A percentile compares a stretch with the other conserved stretches of the same genome.
Conservation (phyloP, 2,888 invertebrate genomes). For the Orchesellides sinensis region DNA sequence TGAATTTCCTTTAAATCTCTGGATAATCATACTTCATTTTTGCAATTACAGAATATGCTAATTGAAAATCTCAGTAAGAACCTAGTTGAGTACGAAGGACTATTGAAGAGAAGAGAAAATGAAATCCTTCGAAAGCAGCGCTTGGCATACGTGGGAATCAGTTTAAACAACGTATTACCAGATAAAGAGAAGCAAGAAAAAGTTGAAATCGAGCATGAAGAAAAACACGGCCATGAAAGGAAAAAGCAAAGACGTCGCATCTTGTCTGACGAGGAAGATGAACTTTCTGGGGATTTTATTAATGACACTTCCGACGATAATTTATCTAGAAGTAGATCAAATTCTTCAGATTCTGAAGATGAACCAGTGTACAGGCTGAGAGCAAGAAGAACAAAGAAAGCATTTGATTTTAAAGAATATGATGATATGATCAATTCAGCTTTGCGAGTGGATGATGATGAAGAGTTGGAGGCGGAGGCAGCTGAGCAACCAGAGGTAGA, state of each 20-base stretch:
- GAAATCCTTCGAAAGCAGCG: conserved; percentile 84
- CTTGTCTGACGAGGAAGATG: conserved; percentile 75
- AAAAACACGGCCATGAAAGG: conserved; percentile 78
- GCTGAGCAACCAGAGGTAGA: conserved; percentile 36
- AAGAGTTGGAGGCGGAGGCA: conserved; percentile 9
- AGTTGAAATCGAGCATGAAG: conserved; percentile 75
- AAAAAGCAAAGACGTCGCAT: conserved; percentile 76
- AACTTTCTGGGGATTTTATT: conserved; percentile 69
- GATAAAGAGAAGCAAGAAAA: conserved; percentile 76
- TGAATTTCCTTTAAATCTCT: not conserved
- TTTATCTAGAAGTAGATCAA: conserved; percentile 49
- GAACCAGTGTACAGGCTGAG: conserved; percentile 91
- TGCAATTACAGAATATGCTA: conserved; percentile 79
- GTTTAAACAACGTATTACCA: conserved; percentile 84
- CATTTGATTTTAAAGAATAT: conserved; percentile 93
- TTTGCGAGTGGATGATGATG: conserved; percentile 80
- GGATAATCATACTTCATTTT: not conserved
- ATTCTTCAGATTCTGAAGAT: conserved; percentile 78
- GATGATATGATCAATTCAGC: conserved; percentile 97
- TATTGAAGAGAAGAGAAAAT: conserved; percentile 82
- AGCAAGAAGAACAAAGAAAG: conserved; percentile 86
- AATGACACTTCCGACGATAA: conserved; percentile 70
- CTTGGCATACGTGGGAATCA: conserved; percentile 86
- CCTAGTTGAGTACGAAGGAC: conserved; percentile 86
- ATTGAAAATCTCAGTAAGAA: conserved; percentile 86